Percentiles rank a stretch among this genome's conserved stretches.
phyloP scores from a whole-genome alignment of 1,140 invertebrate species.

The Scaptodrosophila lebanonensis region DNA sequence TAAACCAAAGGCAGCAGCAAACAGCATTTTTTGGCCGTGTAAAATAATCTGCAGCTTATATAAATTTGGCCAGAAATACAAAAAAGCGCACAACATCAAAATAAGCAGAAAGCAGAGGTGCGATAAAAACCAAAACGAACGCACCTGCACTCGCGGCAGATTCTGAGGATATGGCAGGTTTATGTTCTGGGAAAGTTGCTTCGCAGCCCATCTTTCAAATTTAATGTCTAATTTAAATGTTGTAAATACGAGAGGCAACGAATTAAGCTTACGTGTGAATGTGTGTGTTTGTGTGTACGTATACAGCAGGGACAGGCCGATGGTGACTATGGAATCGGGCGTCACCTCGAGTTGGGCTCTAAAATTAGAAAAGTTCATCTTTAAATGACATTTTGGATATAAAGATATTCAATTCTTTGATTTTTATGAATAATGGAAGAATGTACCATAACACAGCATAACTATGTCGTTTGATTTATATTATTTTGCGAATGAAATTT shows the following conservation, averaged over 20 bases:
- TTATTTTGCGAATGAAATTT: too few relatives aligned
- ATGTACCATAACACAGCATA: too few relatives aligned
- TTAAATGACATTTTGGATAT: too few relatives aligned
- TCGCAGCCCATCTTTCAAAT: constrained; percentile 71
- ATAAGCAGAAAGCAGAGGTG: constrained; percentile 8
- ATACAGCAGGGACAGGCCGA: background rate
- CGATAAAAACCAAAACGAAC: constrained; percentile 17
- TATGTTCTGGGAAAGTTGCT: constrained; percentile 39
- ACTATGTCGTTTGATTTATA: too few relatives aligned
- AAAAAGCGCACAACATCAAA: constrained; percentile 9
- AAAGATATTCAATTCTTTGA: too few relatives aligned
- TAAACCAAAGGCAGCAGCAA: constrained; percentile 50
- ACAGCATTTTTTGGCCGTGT: constrained; percentile 6
- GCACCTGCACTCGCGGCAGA: constrained; percentile 51
- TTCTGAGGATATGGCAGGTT: background rate
- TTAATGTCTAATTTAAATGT: constrained; percentile 75
- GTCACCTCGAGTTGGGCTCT: too few relatives aligned
- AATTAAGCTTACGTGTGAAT: too few relatives aligned
- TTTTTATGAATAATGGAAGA: too few relatives aligned
- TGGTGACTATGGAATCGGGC: too few relatives aligned
- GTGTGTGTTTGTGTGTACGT: constrained; percentile 4
- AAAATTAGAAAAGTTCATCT: too few relatives aligned
- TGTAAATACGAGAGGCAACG: constrained; percentile 58
- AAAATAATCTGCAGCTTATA: constrained; percentile 67
- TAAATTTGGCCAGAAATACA: constrained; percentile 51